Percentiles rank a stretch among this genome's conserved stretches.
These are phyloP conservation scores for Saimiri boliviensis DNA, from an alignment of 2,113 vertebrate species.

Conservation along the genomic window DNA sequence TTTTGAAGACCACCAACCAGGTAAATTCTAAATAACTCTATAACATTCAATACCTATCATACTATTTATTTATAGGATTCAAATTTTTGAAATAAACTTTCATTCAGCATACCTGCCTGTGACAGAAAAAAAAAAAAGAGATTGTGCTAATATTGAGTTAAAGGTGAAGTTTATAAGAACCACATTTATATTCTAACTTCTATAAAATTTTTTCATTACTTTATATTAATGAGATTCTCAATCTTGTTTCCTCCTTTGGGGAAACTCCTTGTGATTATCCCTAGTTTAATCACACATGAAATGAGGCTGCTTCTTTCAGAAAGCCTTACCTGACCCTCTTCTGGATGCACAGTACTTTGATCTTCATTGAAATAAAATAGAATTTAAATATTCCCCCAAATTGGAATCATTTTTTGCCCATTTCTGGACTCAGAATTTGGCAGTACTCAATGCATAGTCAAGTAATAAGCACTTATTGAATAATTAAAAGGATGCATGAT, in stretches of 20 bases:
- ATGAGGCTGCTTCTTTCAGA: background rate
- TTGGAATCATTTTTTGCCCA: background rate
- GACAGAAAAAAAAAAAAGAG: background rate
- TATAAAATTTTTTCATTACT: background rate
- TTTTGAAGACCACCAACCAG: background rate
- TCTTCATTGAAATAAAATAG: background rate
- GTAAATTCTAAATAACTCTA: constrained; percentile 30
- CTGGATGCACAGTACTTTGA: background rate
- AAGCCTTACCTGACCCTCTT: background rate
- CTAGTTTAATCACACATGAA: background rate
- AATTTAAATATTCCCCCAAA: background rate
- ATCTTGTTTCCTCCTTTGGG: background rate
- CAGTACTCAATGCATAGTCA: background rate
- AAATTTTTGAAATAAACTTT: constrained; percentile 16
- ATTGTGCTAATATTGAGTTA: background rate
- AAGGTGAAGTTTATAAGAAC: background rate
- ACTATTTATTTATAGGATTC: background rate
- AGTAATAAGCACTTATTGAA: background rate
- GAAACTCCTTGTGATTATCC: background rate
- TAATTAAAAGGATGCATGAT: background rate
- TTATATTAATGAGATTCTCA: background rate
- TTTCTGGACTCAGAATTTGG: constrained; percentile 4
- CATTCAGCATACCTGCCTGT: background rate
- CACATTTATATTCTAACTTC: background rate
- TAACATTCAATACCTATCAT: background rate